phyloP scores from a whole-genome alignment of 2,888 invertebrate genomes.

The Drosophila ezoana region DNA sequence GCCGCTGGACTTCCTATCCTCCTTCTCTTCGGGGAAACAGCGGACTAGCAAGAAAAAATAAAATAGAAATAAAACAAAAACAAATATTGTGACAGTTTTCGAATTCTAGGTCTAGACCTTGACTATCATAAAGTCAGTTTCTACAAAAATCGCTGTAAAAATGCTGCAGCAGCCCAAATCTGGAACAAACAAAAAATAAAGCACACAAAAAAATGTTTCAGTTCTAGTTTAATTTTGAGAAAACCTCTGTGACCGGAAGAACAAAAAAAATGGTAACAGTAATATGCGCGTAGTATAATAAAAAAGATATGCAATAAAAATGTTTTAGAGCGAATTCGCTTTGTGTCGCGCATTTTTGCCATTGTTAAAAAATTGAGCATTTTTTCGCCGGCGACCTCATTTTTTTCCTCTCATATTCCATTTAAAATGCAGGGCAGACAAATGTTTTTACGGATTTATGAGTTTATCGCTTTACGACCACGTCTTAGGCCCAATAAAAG shows the following conservation, averaged over 20 bases:
- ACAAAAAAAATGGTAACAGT: constrained; percentile 70
- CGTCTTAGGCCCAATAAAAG: constrained; percentile 60
- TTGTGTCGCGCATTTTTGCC: constrained; percentile 66
- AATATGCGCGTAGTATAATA: constrained; percentile 53
- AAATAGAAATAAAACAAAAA: constrained; percentile 11
- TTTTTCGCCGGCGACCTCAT: constrained; percentile 71
- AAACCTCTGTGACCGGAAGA: constrained; percentile 57
- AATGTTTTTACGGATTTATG: constrained; percentile 72
- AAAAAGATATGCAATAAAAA: constrained; percentile 71
- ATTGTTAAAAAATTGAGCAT: constrained; percentile 78
- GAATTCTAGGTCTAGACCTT: constrained; percentile 56
- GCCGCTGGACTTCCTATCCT: constrained; percentile 71
- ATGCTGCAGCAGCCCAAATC: constrained; percentile 37
- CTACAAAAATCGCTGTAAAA: constrained; percentile 60
- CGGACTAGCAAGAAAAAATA: constrained; percentile 31
- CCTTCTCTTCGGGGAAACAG: constrained; percentile 46
- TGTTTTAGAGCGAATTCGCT: constrained; percentile 67
- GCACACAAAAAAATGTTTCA: constrained; percentile 75
- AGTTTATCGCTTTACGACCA: constrained; percentile 75
- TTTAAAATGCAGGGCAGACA: constrained; percentile 67
- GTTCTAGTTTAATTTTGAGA: constrained; percentile 77
- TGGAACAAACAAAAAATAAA: constrained; percentile 63
- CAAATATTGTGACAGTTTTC: constrained; percentile 63
- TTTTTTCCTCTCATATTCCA: constrained; percentile 72
- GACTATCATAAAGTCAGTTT: constrained; percentile 71